Evolutionary conservation across 2,113 vertebrate species (phyloP), one percentile per base, ranked within the genome.

Genomic region (Elachura formosa): DNA sequence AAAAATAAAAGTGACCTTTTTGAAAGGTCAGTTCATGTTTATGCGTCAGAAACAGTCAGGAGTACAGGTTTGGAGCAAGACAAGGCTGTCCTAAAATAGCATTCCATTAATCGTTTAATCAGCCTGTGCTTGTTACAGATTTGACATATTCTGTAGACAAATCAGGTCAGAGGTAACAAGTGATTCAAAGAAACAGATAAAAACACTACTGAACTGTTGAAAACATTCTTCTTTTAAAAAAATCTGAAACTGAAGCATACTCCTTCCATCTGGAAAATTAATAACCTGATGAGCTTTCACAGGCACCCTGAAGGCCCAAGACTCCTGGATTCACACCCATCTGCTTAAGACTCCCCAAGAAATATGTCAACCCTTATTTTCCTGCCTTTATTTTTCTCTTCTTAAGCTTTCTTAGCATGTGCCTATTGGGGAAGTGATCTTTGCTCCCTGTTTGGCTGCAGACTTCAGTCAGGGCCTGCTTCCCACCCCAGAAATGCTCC

Each of bases 1-100:
- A 71, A 95, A 92, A 92, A 89, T 78, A 93, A 84, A 94, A 86
- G 64, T 84, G 81, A 93, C 93, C 94, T 96, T 96, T 96, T 71
- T 71, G 80, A 96, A 95, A 97, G 96, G 96, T 95, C 91, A 90
- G 61, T 64, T 90, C 81, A 52, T 90, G 85, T 93, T 96, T 97
- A 74, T 92, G 85, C 7, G 92, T 85, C 79, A 87, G 73, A 94
- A 91, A 84, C 63, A 75, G 77, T 54, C 73, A 6, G 6, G 36
- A 94, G 74, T 36, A 61, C 61, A 84, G 84, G 87, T 92, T 89
- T 85, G 90, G 90, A 89, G 81, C 87, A 84, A 78, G 91, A 51
- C 1, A 31, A 88, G 81, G 38, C 89, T 92, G 43, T 82, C 89
- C 72, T 92, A 72, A 87, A 96, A 94, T 94, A 95, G 79, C 64